Conservation (phyloP, 2,888 invertebrate species). For the Lamellibrachia satsuma region DNA sequence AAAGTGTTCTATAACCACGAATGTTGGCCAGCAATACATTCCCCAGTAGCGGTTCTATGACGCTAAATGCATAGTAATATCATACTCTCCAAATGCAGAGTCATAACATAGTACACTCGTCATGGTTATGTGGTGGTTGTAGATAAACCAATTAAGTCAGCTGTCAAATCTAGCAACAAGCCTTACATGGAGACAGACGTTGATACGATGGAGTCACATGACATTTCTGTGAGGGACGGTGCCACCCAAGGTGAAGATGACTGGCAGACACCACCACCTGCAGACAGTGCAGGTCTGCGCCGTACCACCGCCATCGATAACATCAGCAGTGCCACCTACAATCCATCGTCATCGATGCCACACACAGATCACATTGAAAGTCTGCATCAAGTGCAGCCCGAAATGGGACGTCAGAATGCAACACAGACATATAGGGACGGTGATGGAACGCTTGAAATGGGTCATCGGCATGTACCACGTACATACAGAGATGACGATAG, state of each 20-base stretch:
- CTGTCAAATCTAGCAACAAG: constrained; percentile 69
- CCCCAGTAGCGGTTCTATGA: too few relatives aligned
- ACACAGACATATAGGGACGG: not conserved
- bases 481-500: not conserved
- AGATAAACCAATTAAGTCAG: not conserved
- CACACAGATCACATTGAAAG: not conserved
- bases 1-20: not conserved
- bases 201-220: constrained; percentile 81
- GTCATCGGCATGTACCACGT: not conserved
- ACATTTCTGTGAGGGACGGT: constrained; percentile 59
- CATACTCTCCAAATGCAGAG: not conserved
- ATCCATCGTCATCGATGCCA: not conserved
- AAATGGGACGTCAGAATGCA: not conserved
- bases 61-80: not conserved
- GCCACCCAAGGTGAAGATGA: not conserved
- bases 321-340: not conserved
- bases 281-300: not conserved
- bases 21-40: too few relatives aligned
- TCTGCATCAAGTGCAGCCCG: too few relatives aligned
- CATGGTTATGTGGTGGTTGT: not conserved
- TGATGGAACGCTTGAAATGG: not conserved
- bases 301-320: not conserved
- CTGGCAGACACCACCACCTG: not conserved
- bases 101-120: not conserved
- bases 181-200: constrained; percentile 88